Conservation (phyloP, 2,888 invertebrate species). For the Pterobdella sp. region DNA sequence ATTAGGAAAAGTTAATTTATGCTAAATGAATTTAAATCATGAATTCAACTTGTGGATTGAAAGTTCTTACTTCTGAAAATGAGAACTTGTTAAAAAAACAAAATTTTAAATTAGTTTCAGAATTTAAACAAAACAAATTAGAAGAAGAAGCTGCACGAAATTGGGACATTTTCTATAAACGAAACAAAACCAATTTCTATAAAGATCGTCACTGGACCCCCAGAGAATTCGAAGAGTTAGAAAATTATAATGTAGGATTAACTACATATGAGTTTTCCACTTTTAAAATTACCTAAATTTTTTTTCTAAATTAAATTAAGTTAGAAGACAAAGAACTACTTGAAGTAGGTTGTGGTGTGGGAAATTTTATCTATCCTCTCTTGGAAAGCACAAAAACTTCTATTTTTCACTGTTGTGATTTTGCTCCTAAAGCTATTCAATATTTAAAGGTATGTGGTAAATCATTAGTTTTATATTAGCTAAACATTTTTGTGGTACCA, state of each 20-base stretch:
- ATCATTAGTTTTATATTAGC: neutral
- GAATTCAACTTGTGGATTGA: conserved; percentile 5
- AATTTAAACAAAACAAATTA: conserved; percentile 67
- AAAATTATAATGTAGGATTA: conserved; percentile 1
- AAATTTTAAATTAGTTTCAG: conserved; percentile 49
- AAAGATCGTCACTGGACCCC: conserved; percentile 94
- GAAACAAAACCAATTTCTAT: conserved; percentile 86
- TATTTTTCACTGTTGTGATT: conserved; percentile 76
- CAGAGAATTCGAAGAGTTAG: conserved; percentile 78
- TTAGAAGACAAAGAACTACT: conserved; percentile 53
- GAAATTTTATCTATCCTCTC: conserved; percentile 88
- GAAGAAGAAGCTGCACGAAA: conserved; percentile 76
- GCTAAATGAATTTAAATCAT: neutral
- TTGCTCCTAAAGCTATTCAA: conserved; percentile 80
- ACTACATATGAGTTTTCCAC: neutral
- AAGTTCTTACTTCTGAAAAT: conserved; percentile 14
- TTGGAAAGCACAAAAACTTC: conserved; percentile 68
- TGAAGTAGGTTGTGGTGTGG: conserved; percentile 91
- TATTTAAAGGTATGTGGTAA: conserved; percentile 62
- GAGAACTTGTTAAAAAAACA: conserved; percentile 19
- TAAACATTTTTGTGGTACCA: conserved; percentile 35
- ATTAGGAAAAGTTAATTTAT: neutral
- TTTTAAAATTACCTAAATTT: neutral
- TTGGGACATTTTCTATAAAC: conserved; percentile 93
- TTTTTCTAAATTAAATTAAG: neutral